phyloP scores from a whole-genome alignment of 2,797 vertebrate species.

The Aldrovandia affinis region DNA sequence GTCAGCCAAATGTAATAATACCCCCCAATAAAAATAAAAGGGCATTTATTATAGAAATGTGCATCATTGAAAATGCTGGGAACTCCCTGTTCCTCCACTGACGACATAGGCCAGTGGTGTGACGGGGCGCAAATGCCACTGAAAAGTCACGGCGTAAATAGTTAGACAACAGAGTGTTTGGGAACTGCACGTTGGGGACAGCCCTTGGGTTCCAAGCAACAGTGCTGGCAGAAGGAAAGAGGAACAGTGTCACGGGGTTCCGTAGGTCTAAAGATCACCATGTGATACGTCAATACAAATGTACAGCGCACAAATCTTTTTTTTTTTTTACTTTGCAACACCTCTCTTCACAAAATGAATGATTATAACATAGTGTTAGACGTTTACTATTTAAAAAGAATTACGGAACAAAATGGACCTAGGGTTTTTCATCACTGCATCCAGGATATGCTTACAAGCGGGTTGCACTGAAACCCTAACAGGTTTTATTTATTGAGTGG shows the following conservation, averaged over 20 bases:
- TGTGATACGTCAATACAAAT: background rate
- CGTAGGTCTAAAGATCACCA: background rate
- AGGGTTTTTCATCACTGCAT: no score
- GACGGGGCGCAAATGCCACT: background rate
- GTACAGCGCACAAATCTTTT: background rate
- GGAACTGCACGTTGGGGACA: background rate
- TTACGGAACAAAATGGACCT: no score
- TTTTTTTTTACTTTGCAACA: background rate
- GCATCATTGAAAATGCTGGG: no score
- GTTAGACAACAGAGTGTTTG: background rate
- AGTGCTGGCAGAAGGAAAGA: background rate
- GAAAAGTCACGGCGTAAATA: background rate
- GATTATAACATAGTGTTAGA: no score
- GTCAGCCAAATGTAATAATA: no score
- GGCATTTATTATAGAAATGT: no score
- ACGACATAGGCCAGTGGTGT: background rate
- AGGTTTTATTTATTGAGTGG: no score
- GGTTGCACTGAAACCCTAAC: no score
- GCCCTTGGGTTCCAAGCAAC: background rate
- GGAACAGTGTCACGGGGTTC: background rate
- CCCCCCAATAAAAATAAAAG: no score
- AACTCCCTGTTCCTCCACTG: background rate
- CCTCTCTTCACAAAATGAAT: background rate
- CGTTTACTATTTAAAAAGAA: no score
- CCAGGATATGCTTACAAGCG: no score